These are phyloP conservation scores for Chymomyza caudatula DNA, from an alignment of 2,888 invertebrate genomes.

Conservation along the genomic window DNA sequence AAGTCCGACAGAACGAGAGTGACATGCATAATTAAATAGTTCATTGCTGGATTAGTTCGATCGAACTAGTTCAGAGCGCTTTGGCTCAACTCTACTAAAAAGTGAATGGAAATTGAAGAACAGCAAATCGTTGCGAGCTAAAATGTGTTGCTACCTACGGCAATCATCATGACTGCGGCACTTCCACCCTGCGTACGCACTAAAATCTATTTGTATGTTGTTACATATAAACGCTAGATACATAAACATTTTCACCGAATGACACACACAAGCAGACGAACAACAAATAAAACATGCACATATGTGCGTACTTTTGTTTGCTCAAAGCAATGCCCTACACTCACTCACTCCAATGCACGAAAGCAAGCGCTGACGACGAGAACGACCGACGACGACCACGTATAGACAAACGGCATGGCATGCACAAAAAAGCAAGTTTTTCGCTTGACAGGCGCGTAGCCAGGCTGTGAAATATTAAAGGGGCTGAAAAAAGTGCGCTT, in stretches of 20 bases:
- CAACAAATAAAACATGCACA: conserved; percentile 15
- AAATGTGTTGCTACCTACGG: background rate
- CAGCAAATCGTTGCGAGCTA: too few relatives aligned
- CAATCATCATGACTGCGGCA: background rate
- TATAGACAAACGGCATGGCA: background rate
- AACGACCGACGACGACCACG: background rate
- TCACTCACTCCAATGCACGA: background rate
- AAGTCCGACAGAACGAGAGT: too few relatives aligned
- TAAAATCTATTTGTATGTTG: background rate
- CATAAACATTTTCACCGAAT: background rate
- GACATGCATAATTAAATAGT: too few relatives aligned
- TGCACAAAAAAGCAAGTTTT: conserved; percentile 9
- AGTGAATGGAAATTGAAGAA: too few relatives aligned
- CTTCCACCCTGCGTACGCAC: background rate
- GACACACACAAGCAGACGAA: background rate
- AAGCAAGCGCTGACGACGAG: background rate
- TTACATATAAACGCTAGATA: conserved; percentile 30
- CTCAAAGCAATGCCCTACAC: conserved; percentile 14
- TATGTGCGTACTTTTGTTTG: conserved; percentile 6
- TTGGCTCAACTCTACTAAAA: too few relatives aligned
- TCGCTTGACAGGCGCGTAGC: background rate
- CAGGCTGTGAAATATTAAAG: background rate
- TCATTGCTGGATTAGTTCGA: too few relatives aligned
- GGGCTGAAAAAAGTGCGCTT: background rate
- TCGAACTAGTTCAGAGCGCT: too few relatives aligned